These are phyloP conservation scores for Lota lota DNA, from an alignment of 2,113 vertebrate genomes.

Conservation along the genomic window DNA sequence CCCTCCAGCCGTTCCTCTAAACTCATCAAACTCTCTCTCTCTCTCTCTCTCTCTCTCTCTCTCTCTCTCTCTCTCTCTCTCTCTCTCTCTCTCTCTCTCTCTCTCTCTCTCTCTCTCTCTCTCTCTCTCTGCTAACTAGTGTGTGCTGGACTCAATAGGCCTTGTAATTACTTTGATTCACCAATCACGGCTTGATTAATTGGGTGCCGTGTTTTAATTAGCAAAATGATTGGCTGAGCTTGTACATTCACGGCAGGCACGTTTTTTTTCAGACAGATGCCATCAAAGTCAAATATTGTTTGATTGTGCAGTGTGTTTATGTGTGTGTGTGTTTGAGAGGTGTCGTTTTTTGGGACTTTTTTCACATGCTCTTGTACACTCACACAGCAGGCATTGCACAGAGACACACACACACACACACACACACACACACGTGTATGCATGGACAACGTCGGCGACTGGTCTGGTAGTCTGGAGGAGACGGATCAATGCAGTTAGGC, in stretches of 20 bases:
- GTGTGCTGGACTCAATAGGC: constrained; percentile 58
- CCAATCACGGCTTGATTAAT: constrained; percentile 63
- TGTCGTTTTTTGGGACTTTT: not conserved
- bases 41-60: too few relatives aligned
- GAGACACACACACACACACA: constrained; percentile 11
- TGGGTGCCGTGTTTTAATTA: constrained; percentile 59
- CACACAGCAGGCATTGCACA: not conserved
- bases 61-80: constrained; percentile 10
- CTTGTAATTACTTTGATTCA: constrained; percentile 68
- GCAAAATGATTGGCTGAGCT: constrained; percentile 50
- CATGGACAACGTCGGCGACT: constrained; percentile 33
- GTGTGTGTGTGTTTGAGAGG: not conserved
- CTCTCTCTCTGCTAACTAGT: constrained; percentile 45
- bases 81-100: constrained; percentile 36
- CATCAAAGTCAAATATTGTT: constrained; percentile 15
- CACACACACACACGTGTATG: constrained; percentile 14
- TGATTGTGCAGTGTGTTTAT: not conserved
- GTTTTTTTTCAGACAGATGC: constrained; percentile 38
- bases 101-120: constrained; percentile 37
- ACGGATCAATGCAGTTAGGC: constrained; percentile 93
- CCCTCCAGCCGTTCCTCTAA: too few relatives aligned
- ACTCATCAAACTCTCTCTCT: too few relatives aligned
- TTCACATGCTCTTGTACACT: not conserved
- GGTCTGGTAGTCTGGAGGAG: constrained; percentile 79
- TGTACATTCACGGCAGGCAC: constrained; percentile 30